Evolutionary conservation across 2,113 vertebrate genomes (phyloP).

Genomic region (Rutilus rutilus): DNA sequence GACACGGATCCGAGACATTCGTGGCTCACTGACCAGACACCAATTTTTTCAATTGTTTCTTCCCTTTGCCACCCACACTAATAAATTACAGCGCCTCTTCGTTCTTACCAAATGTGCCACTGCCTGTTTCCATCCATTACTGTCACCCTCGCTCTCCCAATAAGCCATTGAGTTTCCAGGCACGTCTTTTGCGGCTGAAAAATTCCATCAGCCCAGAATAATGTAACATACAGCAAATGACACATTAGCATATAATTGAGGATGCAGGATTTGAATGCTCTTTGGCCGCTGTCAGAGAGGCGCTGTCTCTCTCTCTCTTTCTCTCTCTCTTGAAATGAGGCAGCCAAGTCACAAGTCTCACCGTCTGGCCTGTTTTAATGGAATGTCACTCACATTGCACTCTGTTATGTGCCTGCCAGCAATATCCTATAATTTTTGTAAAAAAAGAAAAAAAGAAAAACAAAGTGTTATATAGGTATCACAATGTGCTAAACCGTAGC

Average conservation of each 20-base stretch:
- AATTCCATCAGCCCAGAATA: constrained; percentile 65
- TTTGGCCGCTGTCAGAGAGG: constrained; percentile 50
- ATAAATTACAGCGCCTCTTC: constrained; percentile 62
- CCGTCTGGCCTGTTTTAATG: constrained; percentile 49
- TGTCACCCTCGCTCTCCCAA: constrained; percentile 37
- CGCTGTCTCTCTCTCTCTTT: constrained; percentile 33
- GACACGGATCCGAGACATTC: constrained; percentile 45
- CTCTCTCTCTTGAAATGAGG: constrained; percentile 24
- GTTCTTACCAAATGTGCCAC: constrained; percentile 48
- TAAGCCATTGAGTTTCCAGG: constrained; percentile 60
- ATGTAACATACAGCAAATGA: constrained; percentile 62
- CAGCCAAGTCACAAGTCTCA: constrained; percentile 44
- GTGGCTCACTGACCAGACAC: constrained; percentile 59
- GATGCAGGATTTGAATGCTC: constrained; percentile 58
- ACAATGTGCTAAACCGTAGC: not conserved
- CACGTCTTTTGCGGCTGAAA: constrained; percentile 59
- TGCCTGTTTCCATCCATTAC: constrained; percentile 61
- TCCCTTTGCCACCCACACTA: constrained; percentile 45
- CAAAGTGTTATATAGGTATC: not conserved
- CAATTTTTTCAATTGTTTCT: constrained; percentile 59
- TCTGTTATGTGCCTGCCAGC: constrained; percentile 27
- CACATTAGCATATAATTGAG: constrained; percentile 65
- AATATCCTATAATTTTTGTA: not conserved
- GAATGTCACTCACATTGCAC: constrained; percentile 49
- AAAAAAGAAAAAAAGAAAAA: not conserved